Percentiles rank a stretch among this genome's conserved stretches.
These are phyloP conservation scores for Abrostola triplasia DNA, from an alignment of 2,888 invertebrate genomes.

Conservation along the genomic window DNA sequence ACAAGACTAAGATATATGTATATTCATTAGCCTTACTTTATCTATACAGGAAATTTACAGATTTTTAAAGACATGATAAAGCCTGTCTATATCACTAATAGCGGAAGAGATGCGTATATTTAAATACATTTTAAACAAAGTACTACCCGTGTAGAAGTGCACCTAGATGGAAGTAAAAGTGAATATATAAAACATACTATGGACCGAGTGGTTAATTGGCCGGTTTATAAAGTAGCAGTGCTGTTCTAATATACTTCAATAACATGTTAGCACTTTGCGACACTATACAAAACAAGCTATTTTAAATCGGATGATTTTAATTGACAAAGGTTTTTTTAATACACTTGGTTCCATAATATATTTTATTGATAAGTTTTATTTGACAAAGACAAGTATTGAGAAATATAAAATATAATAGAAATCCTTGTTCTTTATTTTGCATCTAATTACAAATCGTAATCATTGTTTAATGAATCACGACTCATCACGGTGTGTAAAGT, in stretches of 20 bases:
- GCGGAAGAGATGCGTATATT: constrained; percentile 7
- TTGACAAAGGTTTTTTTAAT: not conserved
- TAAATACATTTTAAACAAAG: constrained; percentile 1
- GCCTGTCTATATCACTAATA: constrained; percentile 7
- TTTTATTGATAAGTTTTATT: not conserved
- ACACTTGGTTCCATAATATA: not conserved
- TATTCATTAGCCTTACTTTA: constrained; percentile 20
- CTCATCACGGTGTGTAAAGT: constrained; percentile 3
- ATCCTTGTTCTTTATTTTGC: not conserved
- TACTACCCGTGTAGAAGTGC: not conserved
- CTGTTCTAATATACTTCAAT: too few species aligned
- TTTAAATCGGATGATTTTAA: too few species aligned
- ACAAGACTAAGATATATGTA: constrained; percentile 30
- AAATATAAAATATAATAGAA: not conserved
- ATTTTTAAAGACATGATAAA: constrained; percentile 7
- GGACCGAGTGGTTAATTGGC: not conserved
- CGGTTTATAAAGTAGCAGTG: too few species aligned
- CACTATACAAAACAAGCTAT: too few species aligned
- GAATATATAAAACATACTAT: not conserved
- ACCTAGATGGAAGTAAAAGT: not conserved
- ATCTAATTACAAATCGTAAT: constrained; percentile 7
- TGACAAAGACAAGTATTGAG: not conserved
- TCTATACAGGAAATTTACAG: constrained; percentile 20
- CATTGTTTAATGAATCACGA: constrained; percentile 1
- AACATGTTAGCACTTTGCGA: too few species aligned